Base-by-base conservation (phyloP, 2,888 invertebrate genomes). In the Melinaea menophilus region DNA sequence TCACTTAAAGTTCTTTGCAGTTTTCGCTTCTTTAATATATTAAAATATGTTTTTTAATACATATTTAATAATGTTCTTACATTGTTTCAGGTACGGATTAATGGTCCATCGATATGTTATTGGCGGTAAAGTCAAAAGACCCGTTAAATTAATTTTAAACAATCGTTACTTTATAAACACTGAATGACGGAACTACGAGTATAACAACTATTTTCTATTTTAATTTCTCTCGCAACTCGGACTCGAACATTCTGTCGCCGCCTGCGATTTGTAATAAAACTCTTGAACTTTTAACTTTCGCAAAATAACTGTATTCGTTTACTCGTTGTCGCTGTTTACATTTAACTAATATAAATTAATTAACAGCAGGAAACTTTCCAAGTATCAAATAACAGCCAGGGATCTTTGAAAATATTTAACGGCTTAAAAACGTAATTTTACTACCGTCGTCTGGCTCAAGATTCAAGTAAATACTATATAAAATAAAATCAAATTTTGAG, bases 61-160 rank as follows among this genome's bases (percentile, higher is more conserved):
- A 22, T 22, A 22, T 22, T 22, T 22, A 22, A 22, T 41, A 9
- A 9, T 41, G 9, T 41, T 41, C 9, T 41, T 41, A 41, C 2
- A 37, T 70, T 70, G 70, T 71, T 70, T 31, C 71, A 71, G 70
- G 71, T 71, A 71, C 69, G 58, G 35, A 56, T 13, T 61, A 51
- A 59, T 56, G 7, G 22, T 35, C 5, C 45, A 5, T 35, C 45
- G 34, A 1, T n/a, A 22, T 22, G 0, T 22, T 22, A 22, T 22
- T 22, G 22, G 56, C 55, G 60, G 62, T 62, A 61, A 62, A 12
- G 22, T 61, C 11, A 33, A n/a, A 7, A 37, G 11, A 11, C 5
- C 3, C 3, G 9, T 9, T 9, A 41, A 41, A 41, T 9, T 9
- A 11, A 9, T 2, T 41, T 9, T 1, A 9, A 41, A 41, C 1